Evolutionary conservation across 2,888 invertebrate genomes (phyloP).

Genomic region (Synergus laeviventris): DNA sequence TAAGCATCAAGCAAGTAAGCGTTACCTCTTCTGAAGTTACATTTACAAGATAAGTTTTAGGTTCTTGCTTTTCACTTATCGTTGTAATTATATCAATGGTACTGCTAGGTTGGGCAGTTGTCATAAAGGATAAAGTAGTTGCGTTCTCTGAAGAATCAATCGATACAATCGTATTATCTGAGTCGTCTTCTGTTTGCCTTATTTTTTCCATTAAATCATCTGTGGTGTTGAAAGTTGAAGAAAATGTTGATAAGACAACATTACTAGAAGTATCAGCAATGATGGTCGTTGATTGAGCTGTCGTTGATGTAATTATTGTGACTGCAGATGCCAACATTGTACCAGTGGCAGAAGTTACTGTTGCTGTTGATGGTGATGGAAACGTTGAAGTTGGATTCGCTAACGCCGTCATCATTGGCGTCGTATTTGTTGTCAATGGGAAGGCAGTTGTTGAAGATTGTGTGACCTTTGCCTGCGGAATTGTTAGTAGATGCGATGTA

Average conservation of each 20-base stretch:
- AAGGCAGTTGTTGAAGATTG: constrained; percentile 42
- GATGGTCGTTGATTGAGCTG: constrained; percentile 56
- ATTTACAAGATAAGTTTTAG: constrained; percentile 63
- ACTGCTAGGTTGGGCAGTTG: constrained; percentile 55
- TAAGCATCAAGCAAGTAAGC: constrained; percentile 65
- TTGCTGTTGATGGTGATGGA: constrained; percentile 42
- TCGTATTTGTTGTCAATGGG: constrained; percentile 51
- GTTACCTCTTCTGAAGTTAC: constrained; percentile 73
- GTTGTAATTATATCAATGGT: constrained; percentile 66
- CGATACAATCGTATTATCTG: constrained; percentile 7
- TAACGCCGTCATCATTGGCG: constrained; percentile 43
- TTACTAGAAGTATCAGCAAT: constrained; percentile 47
- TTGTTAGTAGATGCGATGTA: constrained; percentile 75
- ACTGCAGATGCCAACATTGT: constrained; percentile 55
- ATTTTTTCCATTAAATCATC: constrained; percentile 44
- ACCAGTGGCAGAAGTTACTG: constrained; percentile 59
- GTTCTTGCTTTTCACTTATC: constrained; percentile 77
- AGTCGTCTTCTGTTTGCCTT: constrained; percentile 35
- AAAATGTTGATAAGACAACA: constrained; percentile 47
- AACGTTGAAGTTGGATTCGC: constrained; percentile 53
- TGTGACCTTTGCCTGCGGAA: constrained; percentile 71
- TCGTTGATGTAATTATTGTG: constrained; percentile 53
- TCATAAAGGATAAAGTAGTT: constrained; percentile 59
- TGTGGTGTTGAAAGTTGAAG: constrained; percentile 24
- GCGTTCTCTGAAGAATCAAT: constrained; percentile 50